Percentiles rank a stretch among this genome's conserved stretches.
These are phyloP conservation scores for Diogma glabrata DNA, from an alignment of 2,888 invertebrate genomes.

Conservation along the genomic window DNA sequence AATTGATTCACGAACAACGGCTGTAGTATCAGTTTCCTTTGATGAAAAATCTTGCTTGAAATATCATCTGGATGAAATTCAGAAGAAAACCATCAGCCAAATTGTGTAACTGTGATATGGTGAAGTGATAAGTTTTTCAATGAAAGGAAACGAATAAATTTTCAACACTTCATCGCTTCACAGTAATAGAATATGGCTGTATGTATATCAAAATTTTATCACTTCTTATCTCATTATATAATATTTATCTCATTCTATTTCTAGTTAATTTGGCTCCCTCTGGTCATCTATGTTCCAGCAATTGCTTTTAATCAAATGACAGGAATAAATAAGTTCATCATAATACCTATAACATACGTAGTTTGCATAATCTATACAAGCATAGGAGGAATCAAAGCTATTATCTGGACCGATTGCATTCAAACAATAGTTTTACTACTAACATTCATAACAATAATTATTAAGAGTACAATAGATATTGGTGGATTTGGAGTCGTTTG, in stretches of 20 bases:
- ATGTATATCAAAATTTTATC: background rate
- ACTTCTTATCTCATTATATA: background rate
- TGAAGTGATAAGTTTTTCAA: too few relatives aligned
- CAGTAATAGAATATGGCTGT: too few relatives aligned
- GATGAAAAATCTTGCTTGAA: too few relatives aligned
- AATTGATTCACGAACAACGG: too few relatives aligned
- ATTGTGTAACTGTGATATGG: too few relatives aligned
- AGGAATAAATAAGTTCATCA: slow-evolving; percentile 1
- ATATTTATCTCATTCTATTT: background rate
- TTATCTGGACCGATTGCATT: slow-evolving; percentile 64
- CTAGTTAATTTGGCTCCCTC: background rate
- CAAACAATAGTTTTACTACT: slow-evolving; percentile 59
- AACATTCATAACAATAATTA: slow-evolving; percentile 51
- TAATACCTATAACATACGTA: background rate
- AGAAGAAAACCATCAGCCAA: too few relatives aligned
- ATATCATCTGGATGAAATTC: too few relatives aligned
- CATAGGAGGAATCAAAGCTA: slow-evolving; percentile 61
- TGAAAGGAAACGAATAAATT: too few relatives aligned
- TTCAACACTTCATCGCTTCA: too few relatives aligned
- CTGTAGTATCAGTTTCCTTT: too few relatives aligned
- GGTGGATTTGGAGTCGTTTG: slow-evolving; percentile 50
- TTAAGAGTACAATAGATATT: slow-evolving; percentile 54
- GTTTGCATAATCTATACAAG: slow-evolving; percentile 39
- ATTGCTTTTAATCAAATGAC: background rate
- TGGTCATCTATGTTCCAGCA: slow-evolving; percentile 4